Conservation (phyloP, 2,797 vertebrate genomes). For the Schizopygopsis malacanthus region DNA sequence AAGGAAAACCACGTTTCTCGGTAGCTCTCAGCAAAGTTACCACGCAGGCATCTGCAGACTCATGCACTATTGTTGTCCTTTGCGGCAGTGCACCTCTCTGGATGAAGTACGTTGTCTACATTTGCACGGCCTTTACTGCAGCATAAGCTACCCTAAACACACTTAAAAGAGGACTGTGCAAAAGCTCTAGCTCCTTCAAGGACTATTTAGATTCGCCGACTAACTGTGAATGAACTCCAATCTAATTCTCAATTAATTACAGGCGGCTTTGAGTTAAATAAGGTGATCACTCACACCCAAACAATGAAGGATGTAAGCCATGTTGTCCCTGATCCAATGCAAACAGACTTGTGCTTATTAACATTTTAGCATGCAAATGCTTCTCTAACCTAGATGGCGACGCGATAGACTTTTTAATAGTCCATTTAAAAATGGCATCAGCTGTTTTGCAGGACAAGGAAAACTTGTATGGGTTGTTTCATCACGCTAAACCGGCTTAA, state of each 20-base stretch:
- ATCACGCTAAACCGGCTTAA: not conserved
- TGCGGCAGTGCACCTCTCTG: slow-evolving; percentile 16
- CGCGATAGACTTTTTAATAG: slow-evolving; percentile 12
- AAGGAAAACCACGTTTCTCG: slow-evolving; percentile 39
- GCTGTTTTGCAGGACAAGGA: slow-evolving; percentile 5
- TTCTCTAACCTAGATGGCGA: slow-evolving; percentile 1
- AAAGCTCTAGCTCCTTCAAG: slow-evolving; percentile 21
- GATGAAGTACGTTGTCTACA: slow-evolving; percentile 8
- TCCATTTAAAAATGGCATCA: slow-evolving; percentile 27
- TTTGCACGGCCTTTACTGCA: slow-evolving; percentile 36
- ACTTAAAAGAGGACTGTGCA: slow-evolving; percentile 30
- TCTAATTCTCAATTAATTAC: slow-evolving; percentile 34
- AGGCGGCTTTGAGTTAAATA: slow-evolving; percentile 48
- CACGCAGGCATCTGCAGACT: slow-evolving; percentile 44
- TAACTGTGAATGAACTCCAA: slow-evolving; percentile 37
- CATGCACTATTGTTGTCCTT: slow-evolving; percentile 47
- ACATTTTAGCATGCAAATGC: slow-evolving; percentile 22
- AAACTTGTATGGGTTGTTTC: slow-evolving; percentile 7
- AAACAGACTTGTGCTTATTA: slow-evolving; percentile 17
- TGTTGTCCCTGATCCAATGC: slow-evolving; percentile 17
- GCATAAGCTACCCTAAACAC: slow-evolving; percentile 31
- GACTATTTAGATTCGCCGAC: slow-evolving; percentile 21
- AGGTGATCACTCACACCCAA: slow-evolving; percentile 42
- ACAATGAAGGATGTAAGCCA: slow-evolving; percentile 32
- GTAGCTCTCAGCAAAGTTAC: slow-evolving; percentile 48